phyloP scores from a whole-genome alignment of 2,113 vertebrate genomes.

The Galeopterus variegatus region DNA sequence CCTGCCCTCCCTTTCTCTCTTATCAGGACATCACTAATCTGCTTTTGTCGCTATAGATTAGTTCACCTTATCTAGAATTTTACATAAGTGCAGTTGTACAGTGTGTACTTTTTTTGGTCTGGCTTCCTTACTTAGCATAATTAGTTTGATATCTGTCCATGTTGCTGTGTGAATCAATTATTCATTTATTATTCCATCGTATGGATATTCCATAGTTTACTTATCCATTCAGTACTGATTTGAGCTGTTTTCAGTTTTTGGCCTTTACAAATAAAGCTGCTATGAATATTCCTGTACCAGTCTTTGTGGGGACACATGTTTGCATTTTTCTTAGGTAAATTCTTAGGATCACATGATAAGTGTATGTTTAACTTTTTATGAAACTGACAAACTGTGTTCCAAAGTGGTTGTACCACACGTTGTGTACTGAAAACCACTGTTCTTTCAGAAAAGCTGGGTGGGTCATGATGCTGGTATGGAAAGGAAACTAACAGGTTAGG shows the following conservation, averaged over 20 bases:
- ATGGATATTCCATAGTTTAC: fast-evolving
- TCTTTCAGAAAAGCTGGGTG: background rate
- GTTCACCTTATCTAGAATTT: background rate
- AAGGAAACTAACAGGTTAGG: background rate
- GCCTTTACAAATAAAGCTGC: background rate
- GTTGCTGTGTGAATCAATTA: background rate
- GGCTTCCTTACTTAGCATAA: background rate
- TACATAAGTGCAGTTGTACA: background rate
- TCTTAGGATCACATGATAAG: background rate
- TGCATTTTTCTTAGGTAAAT: background rate
- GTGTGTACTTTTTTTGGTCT: background rate
- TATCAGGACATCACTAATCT: background rate
- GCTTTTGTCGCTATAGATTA: background rate
- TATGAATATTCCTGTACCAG: fast-evolving
- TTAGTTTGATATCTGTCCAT: background rate
- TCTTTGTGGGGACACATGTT: background rate
- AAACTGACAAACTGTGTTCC: background rate
- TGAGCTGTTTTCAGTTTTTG: background rate
- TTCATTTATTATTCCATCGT: fast-evolving
- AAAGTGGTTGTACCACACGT: background rate
- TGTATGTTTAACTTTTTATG: background rate
- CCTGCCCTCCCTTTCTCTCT: background rate
- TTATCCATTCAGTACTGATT: fast-evolving
- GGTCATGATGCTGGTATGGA: background rate
- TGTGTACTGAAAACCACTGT: background rate